Evolutionary conservation across 2,888 invertebrate genomes (phyloP).

Genomic region (Malacosoma neustria): DNA sequence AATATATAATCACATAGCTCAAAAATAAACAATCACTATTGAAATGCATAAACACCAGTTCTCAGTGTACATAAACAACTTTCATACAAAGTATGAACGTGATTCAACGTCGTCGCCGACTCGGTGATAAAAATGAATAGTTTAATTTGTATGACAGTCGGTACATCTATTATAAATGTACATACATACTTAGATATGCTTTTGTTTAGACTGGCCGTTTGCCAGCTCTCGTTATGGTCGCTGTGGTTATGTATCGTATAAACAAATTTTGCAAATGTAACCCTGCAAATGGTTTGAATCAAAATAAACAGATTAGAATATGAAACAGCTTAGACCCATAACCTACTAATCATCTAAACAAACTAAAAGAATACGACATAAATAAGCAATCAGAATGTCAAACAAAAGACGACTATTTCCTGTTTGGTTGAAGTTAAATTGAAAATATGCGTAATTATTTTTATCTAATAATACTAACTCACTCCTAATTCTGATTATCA

Average conservation of each 20-base stretch:
- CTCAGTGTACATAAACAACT: not conserved
- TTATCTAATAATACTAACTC: no score
- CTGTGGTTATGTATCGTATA: not conserved
- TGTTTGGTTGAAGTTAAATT: no score
- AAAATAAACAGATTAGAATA: not conserved
- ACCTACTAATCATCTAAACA: not conserved
- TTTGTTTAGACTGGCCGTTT: conserved; percentile 8
- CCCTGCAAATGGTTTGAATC: not conserved
- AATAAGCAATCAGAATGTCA: not conserved
- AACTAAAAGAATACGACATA: not conserved
- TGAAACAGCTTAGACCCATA: not conserved
- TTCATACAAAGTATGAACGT: not conserved
- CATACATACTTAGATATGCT: not conserved
- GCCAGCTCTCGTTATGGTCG: conserved; percentile 7
- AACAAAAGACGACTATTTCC: no score
- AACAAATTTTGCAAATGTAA: not conserved
- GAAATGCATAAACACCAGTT: not conserved
- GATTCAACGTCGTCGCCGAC: not conserved
- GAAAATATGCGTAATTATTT: no score
- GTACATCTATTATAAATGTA: conserved; percentile 5
- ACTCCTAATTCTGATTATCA: no score
- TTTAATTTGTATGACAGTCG: conserved; percentile 8
- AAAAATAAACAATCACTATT: not conserved
- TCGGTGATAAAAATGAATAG: conserved; percentile 10
- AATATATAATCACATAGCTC: not conserved